Percentiles rank a stretch among this genome's conserved stretches.
These are phyloP conservation scores for Amphipoea lucens DNA, from an alignment of 2,888 invertebrate species.

Conservation along the genomic window DNA sequence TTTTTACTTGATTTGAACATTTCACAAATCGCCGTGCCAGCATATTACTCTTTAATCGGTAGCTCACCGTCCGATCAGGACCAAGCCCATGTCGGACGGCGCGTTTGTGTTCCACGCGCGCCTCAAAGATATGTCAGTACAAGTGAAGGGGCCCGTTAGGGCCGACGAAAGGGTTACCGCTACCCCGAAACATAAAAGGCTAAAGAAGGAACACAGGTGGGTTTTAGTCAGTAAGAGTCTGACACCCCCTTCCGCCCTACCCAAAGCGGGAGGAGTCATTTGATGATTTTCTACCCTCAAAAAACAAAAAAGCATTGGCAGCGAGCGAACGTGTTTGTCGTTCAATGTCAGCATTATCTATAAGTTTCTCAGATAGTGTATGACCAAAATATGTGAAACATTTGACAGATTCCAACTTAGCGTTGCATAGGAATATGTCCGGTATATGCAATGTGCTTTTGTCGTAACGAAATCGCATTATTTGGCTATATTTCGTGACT, in stretches of 20 bases:
- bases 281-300: no score
- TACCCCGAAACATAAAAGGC: no score
- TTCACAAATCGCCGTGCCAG: neutral
- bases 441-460: neutral
- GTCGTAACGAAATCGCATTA: neutral
- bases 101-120: no score
- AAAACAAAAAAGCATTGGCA: neutral
- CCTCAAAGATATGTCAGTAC: no score
- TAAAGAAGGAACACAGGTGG: no score
- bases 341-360: neutral
- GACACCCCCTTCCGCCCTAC: no score
- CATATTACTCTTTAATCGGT: neutral
- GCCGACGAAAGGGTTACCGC: no score
- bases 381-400: neutral
- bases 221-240: no score
- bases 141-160: no score
- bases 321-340: neutral
- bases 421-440: neutral
- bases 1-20: neutral
- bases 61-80: no score
- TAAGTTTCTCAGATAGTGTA: neutral
- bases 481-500: neutral
- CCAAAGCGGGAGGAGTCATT: no score
- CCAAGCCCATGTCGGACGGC: no score
- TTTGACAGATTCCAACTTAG: neutral